Percentiles rank a stretch among this genome's conserved stretches.
Evolutionary conservation across 1,140 invertebrate species (phyloP).

Genomic region (Stegodyphus mimosarum): DNA sequence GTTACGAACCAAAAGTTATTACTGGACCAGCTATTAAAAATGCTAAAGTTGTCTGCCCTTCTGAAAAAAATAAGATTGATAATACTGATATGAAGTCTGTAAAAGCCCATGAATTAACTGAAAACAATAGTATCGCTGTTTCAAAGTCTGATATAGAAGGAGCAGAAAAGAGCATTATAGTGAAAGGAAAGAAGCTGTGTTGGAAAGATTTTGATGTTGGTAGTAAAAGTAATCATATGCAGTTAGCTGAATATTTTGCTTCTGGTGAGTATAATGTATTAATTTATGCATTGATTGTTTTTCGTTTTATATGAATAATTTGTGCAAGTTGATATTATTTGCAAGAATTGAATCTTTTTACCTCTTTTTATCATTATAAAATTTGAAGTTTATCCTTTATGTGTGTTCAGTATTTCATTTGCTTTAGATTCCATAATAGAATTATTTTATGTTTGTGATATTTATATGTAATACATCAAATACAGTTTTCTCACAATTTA

Average conservation of each 20-base stretch:
- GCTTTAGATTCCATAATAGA: too few species aligned
- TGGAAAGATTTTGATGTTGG: conserved; percentile 37
- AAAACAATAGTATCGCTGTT: background rate
- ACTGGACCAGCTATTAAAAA: background rate
- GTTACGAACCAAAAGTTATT: background rate
- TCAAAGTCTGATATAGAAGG: background rate
- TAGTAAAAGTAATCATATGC: conserved; percentile 11
- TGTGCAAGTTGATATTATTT: too few species aligned
- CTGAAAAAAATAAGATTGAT: conserved; percentile 11
- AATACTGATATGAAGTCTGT: conserved; percentile 4
- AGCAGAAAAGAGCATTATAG: background rate
- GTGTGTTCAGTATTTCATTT: too few species aligned
- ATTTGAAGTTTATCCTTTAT: too few species aligned
- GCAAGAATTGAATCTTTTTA: too few species aligned
- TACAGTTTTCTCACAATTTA: too few species aligned
- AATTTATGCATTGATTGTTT: background rate
- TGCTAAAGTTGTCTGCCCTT: background rate
- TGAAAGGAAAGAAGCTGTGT: conserved; percentile 20
- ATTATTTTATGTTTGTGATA: too few species aligned
- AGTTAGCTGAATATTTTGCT: conserved; percentile 24
- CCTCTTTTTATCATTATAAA: too few species aligned
- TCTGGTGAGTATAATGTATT: conserved; percentile 12
- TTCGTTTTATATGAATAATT: background rate
- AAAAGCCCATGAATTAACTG: background rate
- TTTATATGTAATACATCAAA: too few species aligned